Evolutionary conservation across 2,797 vertebrate species (phyloP), one percentile per base, ranked within the genome.

Genomic region (Rhodeus uyekii): DNA sequence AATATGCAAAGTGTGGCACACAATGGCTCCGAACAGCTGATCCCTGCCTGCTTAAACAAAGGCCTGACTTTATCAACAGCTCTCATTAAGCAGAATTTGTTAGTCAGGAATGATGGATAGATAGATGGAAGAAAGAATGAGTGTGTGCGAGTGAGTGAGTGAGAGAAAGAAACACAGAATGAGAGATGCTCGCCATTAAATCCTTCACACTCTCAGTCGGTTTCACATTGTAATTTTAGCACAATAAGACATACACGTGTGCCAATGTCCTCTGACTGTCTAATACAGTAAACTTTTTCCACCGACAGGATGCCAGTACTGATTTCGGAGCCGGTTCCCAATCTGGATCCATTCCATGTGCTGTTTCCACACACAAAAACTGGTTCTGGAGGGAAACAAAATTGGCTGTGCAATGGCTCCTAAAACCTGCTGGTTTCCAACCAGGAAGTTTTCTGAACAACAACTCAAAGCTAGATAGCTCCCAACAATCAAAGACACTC

Each of bases 1-100:
- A 93, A 93, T 92, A 93, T 93, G 91, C 90, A 92, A 93, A 92
- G 87, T 86, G 29, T 83, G 75, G 81, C 74, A 88, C 88, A 92
- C 90, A 93, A 93, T 91, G 83, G 89, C 84, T 87, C 87, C 82
- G 48, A 91, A 90, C 91, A 93, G 91, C 89, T 91, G 91, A 91
- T 89, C 90, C 89, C 90, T 89, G 90, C 86, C 86, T 89, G 68
- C 53, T 84, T 74, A 69, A 78, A 85, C 84, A 87, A 87, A 87
- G 79, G 65, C 69, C 81, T 65, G 73, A 72, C 64, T 85, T 72
- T 81, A 80, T 76, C 80, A 76, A 76, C 36, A 75, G 44, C 53
- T 38, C 79, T 85, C 76, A 85, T 87, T 83, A 84, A 81, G 69
- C 46, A 78, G 71, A 78, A 86, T 88, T 81, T 79, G 78, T 58